Percentiles rank a stretch among this genome's conserved stretches.
Conservation (phyloP, 2,797 vertebrate species). For the Scarus forsteni region DNA sequence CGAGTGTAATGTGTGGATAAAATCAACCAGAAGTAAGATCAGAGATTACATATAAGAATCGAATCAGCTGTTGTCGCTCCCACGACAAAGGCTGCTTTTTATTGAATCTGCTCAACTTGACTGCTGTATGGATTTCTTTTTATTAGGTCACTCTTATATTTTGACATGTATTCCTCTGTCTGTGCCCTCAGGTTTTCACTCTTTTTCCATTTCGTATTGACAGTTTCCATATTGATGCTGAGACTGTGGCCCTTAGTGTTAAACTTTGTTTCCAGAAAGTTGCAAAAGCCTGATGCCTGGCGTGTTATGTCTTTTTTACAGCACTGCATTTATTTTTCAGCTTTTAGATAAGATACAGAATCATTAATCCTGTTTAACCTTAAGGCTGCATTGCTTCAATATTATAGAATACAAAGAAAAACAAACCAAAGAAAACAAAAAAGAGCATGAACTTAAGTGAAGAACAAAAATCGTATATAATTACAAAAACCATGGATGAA, state of each 20-base stretch:
- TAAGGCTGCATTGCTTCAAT: too few relatives aligned
- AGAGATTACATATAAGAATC: slow-evolving; percentile 44
- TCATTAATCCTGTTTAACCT: too few relatives aligned
- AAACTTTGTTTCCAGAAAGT: slow-evolving; percentile 24
- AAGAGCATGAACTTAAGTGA: too few relatives aligned
- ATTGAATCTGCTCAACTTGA: slow-evolving; percentile 22
- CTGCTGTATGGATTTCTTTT: slow-evolving; percentile 20
- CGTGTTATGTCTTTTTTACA: not conserved
- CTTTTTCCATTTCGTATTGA: slow-evolving; percentile 28
- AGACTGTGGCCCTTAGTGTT: slow-evolving; percentile 19
- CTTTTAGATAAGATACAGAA: too few relatives aligned
- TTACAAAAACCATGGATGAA: too few relatives aligned
- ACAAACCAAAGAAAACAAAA: too few relatives aligned
- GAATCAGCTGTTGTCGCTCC: slow-evolving; percentile 2
- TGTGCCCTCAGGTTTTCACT: slow-evolving; percentile 35
- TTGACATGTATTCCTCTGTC: slow-evolving; percentile 23
- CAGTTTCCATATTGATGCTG: slow-evolving; percentile 15
- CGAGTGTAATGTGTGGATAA: slow-evolving; percentile 22
- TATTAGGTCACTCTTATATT: slow-evolving; percentile 33
- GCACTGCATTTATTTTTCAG: too few relatives aligned
- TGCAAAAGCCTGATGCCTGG: slow-evolving; percentile 5
- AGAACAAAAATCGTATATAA: too few relatives aligned
- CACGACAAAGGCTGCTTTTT: slow-evolving; percentile 24
- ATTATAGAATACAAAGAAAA: too few relatives aligned
- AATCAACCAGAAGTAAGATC: slow-evolving; percentile 35